Evolutionary conservation across 2,113 vertebrate genomes (phyloP).

Genomic region (Carettochelys insculpta): DNA sequence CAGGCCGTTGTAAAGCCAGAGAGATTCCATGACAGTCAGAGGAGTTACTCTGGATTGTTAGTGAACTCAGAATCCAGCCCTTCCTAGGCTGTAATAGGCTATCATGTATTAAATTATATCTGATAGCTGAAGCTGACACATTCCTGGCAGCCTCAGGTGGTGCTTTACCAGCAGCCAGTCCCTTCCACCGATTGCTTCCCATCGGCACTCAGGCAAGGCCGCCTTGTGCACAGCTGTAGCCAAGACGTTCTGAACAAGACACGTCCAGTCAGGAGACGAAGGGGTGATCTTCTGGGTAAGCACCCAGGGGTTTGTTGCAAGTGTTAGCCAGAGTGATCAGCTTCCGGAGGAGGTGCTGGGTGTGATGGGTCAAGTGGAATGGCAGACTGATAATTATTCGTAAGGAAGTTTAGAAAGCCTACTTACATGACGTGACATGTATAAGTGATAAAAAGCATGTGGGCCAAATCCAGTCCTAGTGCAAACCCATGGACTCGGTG

Average conservation of each 20-base stretch:
- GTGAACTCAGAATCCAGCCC: neutral
- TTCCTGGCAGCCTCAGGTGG: slow-evolving; percentile 29
- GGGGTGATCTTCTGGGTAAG: slow-evolving; percentile 4
- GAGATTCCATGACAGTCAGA: neutral
- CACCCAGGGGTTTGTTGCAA: slow-evolving; percentile 55
- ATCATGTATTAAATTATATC: neutral
- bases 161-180: neutral
- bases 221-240: slow-evolving; percentile 35
- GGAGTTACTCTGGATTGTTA: neutral
- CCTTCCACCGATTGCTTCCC: slow-evolving; percentile 37
- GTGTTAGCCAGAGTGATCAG: slow-evolving; percentile 59
- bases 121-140: neutral
- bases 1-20: neutral
- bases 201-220: slow-evolving; percentile 45
- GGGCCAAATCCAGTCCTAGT: neutral
- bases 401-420: slow-evolving; percentile 55
- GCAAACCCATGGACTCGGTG: neutral
- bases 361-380: slow-evolving; percentile 58
- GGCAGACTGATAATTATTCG: slow-evolving; percentile 62
- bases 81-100: neutral
- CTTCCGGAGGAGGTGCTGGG: slow-evolving; percentile 66
- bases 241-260: slow-evolving; percentile 11
- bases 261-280: neutral
- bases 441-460: neutral
- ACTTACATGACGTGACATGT: slow-evolving; percentile 10